Conservation (phyloP, 2,888 invertebrate species). For the Trissolcus japonicus region DNA sequence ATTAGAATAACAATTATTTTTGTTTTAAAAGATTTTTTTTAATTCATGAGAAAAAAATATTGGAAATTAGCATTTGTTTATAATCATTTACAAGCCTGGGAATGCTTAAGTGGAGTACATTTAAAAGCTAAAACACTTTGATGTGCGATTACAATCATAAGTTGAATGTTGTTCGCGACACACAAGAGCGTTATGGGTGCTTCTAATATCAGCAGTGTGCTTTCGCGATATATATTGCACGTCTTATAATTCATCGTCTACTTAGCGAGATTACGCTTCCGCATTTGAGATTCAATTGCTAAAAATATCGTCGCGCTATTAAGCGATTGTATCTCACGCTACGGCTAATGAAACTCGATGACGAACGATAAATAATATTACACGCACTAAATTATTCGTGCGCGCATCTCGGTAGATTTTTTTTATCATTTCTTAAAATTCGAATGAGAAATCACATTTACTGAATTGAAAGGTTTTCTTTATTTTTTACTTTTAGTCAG, state of each 20-base stretch:
- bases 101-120: too few relatives aligned
- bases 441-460: too few relatives aligned
- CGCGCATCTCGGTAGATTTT: conserved; percentile 9
- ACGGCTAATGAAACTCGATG: conserved; percentile 44
- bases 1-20: too few relatives aligned
- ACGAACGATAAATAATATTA: conserved; percentile 26
- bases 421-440: conserved; percentile 33
- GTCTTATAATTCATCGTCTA: conserved; percentile 46
- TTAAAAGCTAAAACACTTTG: conserved; percentile 8
- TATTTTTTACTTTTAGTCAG: too few relatives aligned
- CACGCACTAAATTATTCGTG: conserved; percentile 24
- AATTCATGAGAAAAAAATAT: too few relatives aligned
- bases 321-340: conserved; percentile 37
- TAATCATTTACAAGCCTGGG: too few relatives aligned
- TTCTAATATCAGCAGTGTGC: conserved; percentile 28
- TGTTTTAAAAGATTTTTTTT: too few relatives aligned
- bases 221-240: conserved; percentile 4
- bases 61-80: too few relatives aligned
- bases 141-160: conserved; percentile 8
- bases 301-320: conserved; percentile 42
- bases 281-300: conserved; percentile 46
- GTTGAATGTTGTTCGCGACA: conserved; percentile 11
- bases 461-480: too few relatives aligned
- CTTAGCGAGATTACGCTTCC: conserved; percentile 42
- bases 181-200: background rate